These are phyloP conservation scores for Conopomorpha cramerella DNA, from an alignment of 1,140 invertebrate genomes.

Conservation along the genomic window DNA sequence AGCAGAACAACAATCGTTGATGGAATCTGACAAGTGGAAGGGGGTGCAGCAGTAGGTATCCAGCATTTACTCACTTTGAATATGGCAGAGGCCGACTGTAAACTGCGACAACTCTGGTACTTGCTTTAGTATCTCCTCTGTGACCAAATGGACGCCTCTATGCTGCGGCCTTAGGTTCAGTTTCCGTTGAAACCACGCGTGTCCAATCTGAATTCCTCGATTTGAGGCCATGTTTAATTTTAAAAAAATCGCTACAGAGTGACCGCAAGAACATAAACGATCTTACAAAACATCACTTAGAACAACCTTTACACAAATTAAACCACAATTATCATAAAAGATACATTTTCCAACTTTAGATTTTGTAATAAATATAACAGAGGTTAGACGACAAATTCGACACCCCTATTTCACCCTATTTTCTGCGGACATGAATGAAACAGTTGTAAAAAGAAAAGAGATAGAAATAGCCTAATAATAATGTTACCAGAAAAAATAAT, in stretches of 20 bases:
- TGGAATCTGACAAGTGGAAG: conserved; percentile 21
- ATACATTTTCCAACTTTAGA: conserved; percentile 59
- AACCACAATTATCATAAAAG: conserved; percentile 61
- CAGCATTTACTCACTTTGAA: conserved; percentile 83
- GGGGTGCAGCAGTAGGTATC: conserved; percentile 27
- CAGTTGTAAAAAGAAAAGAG: conserved; percentile 53
- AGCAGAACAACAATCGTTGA: too few relatives aligned
- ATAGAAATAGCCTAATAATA: too few relatives aligned
- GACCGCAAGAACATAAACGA: conserved; percentile 53
- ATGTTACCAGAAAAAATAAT: too few relatives aligned
- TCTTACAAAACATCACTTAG: conserved; percentile 61
- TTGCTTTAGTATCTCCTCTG: conserved; percentile 91
- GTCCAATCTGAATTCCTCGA: conserved; percentile 87
- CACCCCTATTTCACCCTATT: conserved; percentile 63
- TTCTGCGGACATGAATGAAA: conserved; percentile 58
- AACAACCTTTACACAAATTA: conserved; percentile 51
- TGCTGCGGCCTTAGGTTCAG: conserved; percentile 93
- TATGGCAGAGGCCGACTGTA: conserved; percentile 90
- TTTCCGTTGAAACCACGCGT: conserved; percentile 96
- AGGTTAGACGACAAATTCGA: conserved; percentile 61
- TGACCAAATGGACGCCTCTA: conserved; percentile 92
- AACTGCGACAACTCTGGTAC: conserved; percentile 92
- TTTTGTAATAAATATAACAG: conserved; percentile 57
- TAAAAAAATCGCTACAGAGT: conserved; percentile 55
- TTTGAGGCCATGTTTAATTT: conserved; percentile 82